Conservation (phyloP, 2,888 invertebrate species). For the Drosophila dives region DNA sequence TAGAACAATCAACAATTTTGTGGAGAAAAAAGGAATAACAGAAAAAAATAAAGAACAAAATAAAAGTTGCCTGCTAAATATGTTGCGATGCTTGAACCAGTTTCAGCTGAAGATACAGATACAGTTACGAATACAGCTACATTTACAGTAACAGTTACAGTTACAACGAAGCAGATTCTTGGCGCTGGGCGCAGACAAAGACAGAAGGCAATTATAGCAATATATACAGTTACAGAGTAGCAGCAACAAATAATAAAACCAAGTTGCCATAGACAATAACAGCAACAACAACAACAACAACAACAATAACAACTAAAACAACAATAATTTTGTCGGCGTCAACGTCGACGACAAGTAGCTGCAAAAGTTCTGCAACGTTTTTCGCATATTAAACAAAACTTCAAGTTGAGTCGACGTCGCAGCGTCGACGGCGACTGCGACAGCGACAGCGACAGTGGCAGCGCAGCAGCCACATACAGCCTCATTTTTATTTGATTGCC, state of each 20-base stretch:
- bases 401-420: slow-evolving; percentile 54
- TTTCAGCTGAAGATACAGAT: slow-evolving; percentile 28
- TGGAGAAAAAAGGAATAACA: slow-evolving; percentile 10
- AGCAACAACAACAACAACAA: slow-evolving; percentile 28
- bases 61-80: slow-evolving; percentile 36
- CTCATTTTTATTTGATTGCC: slow-evolving; percentile 79
- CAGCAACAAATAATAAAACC: slow-evolving; percentile 77
- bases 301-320: slow-evolving; percentile 32
- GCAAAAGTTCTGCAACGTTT: slow-evolving; percentile 77
- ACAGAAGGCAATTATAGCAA: slow-evolving; percentile 73
- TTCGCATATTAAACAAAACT: slow-evolving; percentile 79
- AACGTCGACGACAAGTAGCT: slow-evolving; percentile 67
- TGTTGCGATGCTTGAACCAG: slow-evolving; percentile 49
- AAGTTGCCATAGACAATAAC: slow-evolving; percentile 71
- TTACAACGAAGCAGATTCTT: slow-evolving; percentile 45
- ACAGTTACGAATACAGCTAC: slow-evolving; percentile 21
- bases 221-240: slow-evolving; percentile 53
- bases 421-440: slow-evolving; percentile 29
- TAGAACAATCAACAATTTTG: slow-evolving; percentile 50
- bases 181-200: slow-evolving; percentile 62
- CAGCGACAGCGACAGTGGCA: slow-evolving; percentile 28
- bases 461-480: slow-evolving; percentile 53
- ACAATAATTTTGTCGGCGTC: slow-evolving; percentile 33
- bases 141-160: slow-evolving; percentile 17
- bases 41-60: slow-evolving; percentile 15